Evolutionary conservation across 2,888 invertebrate species (phyloP).

Genomic region (Eumacrocentrus americanus): DNA sequence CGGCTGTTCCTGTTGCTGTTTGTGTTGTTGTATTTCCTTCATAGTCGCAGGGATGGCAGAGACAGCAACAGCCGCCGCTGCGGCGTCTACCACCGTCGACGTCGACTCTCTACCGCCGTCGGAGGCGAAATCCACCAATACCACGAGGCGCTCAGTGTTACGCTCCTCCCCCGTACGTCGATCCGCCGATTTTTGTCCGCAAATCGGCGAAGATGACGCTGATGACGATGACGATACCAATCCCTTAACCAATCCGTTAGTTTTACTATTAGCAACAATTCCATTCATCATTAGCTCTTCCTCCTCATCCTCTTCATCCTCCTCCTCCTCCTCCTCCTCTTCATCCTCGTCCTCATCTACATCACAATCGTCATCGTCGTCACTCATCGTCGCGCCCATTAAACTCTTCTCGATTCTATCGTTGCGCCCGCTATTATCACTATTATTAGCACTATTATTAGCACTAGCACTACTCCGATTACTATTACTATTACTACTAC

Average conservation of each 20-base stretch:
- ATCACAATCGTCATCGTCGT: slow-evolving; percentile 23
- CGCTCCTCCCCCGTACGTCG: too few relatives aligned
- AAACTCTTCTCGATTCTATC: slow-evolving; percentile 3
- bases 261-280: too few relatives aligned
- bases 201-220: too few relatives aligned
- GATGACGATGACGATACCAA: too few relatives aligned
- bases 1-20: slow-evolving; percentile 29
- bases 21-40: slow-evolving; percentile 44
- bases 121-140: neutral
- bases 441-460: slow-evolving; percentile 31
- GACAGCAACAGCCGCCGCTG: slow-evolving; percentile 25
- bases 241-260: too few relatives aligned
- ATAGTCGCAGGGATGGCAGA: slow-evolving; percentile 29
- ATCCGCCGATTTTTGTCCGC: too few relatives aligned
- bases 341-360: slow-evolving; percentile 17
- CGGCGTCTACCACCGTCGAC: slow-evolving; percentile 35
- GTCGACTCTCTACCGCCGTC: neutral
- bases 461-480: slow-evolving; percentile 30
- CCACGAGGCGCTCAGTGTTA: too few relatives aligned
- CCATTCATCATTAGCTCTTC: too few relatives aligned
- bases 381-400: slow-evolving; percentile 16
- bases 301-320: slow-evolving; percentile 28
- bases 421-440: slow-evolving; percentile 11
- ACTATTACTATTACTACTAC: slow-evolving; percentile 3
- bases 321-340: slow-evolving; percentile 27